These are phyloP conservation scores for Coptodon bakossiorum DNA, from an alignment of 2,113 vertebrate genomes.

Conservation along the genomic window DNA sequence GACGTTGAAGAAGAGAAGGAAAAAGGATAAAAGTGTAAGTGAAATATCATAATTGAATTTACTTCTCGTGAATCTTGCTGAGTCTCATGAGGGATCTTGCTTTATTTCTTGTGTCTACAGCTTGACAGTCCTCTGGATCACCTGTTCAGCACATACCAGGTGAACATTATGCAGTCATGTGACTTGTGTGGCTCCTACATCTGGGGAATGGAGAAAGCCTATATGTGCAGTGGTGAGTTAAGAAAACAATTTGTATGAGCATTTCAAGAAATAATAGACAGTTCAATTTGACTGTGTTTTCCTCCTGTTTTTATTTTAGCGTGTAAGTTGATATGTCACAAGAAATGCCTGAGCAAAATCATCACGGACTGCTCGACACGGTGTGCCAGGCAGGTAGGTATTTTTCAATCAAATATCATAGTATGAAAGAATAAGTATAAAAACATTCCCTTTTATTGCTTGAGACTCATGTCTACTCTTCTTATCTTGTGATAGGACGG, in stretches of 20 bases:
- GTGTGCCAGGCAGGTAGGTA: constrained; percentile 73
- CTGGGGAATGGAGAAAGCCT: constrained; percentile 97
- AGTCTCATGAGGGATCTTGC: neutral
- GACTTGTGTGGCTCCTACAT: constrained; percentile 90
- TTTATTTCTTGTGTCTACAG: constrained; percentile 39
- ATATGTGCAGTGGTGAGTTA: constrained; percentile 87
- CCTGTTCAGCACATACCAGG: constrained; percentile 87
- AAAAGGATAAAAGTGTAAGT: constrained; percentile 84
- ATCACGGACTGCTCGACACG: constrained; percentile 77
- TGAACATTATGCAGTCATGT: constrained; percentile 92
- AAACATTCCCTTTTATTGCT: neutral
- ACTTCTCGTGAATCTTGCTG: neutral
- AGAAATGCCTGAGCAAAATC: constrained; percentile 87
- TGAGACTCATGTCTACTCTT: neutral
- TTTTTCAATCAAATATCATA: neutral
- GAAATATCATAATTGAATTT: neutral
- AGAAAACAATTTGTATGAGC: neutral
- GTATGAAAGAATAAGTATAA: neutral
- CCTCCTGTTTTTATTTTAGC: constrained; percentile 57
- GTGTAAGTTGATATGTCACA: constrained; percentile 94
- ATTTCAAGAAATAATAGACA: neutral
- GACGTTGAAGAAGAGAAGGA: constrained; percentile 81
- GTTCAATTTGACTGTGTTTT: neutral
- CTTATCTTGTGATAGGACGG: constrained; percentile 51
- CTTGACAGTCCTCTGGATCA: constrained; percentile 82